These are phyloP conservation scores for Perognathus longimembris DNA, from an alignment of 2,113 vertebrate species.

Conservation along the genomic window DNA sequence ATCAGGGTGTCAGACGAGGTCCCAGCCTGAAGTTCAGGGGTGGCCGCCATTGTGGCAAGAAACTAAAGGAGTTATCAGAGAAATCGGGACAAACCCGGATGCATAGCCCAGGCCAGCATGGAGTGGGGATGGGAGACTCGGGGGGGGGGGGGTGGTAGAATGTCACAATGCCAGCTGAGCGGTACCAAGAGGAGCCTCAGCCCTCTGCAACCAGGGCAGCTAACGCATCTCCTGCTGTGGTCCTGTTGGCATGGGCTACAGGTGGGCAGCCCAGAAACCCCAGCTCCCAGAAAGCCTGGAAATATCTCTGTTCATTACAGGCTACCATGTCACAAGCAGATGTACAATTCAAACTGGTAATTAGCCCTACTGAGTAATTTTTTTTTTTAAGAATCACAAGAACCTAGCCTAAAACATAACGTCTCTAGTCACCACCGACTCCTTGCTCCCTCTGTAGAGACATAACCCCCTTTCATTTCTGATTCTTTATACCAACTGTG, in stretches of 20 bases:
- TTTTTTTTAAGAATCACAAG: background rate
- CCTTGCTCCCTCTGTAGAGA: background rate
- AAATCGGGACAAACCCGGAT: background rate
- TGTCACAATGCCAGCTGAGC: too few species aligned
- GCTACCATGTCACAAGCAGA: background rate
- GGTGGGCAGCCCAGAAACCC: background rate
- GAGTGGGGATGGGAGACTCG: background rate
- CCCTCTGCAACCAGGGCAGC: background rate
- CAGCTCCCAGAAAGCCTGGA: background rate
- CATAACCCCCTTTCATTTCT: background rate
- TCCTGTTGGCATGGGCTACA: background rate
- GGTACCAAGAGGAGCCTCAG: background rate
- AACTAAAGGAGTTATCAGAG: background rate
- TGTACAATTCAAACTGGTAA: background rate
- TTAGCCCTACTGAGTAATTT: background rate
- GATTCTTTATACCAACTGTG: background rate
- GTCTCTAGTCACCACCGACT: background rate
- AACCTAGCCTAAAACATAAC: background rate
- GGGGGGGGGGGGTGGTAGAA: too few species aligned
- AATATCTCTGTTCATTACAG: background rate
- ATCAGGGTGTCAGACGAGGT: too few species aligned
- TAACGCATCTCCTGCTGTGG: too few species aligned
- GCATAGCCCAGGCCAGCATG: background rate
- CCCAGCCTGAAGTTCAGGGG: too few species aligned
- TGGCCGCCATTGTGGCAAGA: too few species aligned